Conservation (phyloP, 2,113 vertebrate species). For the Cololabis saira region DNA sequence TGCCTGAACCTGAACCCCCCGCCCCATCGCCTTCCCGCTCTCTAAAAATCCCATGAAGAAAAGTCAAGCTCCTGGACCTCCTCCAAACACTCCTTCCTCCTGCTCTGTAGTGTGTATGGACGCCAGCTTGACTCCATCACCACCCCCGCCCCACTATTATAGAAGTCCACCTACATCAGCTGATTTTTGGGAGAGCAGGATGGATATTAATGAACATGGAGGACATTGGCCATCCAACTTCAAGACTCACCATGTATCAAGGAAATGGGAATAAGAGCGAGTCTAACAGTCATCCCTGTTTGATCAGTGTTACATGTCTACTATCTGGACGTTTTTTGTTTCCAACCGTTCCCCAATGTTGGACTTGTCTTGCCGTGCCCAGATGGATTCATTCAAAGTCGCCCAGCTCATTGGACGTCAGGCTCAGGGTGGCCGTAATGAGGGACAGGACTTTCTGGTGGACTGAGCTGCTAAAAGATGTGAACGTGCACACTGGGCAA, state of each 20-base stretch:
- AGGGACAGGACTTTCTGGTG: constrained; percentile 46
- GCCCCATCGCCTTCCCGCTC: constrained; percentile 46
- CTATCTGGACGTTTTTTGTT: constrained; percentile 45
- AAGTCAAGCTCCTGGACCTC: constrained; percentile 62
- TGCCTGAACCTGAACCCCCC: constrained; percentile 87
- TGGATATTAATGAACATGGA: constrained; percentile 34
- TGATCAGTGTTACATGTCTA: constrained; percentile 13
- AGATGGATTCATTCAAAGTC: constrained; percentile 27
- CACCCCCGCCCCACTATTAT: neutral
- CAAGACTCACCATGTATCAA: constrained; percentile 41
- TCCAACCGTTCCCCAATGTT: constrained; percentile 45
- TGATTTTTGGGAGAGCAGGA: constrained; percentile 32
- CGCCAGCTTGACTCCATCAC: constrained; percentile 40
- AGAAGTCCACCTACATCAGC: constrained; percentile 15
- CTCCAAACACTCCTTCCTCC: constrained; percentile 62
- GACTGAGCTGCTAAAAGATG: constrained; percentile 57
- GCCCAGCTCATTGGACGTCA: constrained; percentile 48
- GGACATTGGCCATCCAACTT: constrained; percentile 51
- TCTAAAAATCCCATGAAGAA: constrained; percentile 54
- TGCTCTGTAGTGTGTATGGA: constrained; percentile 72
- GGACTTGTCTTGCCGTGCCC: constrained; percentile 6
- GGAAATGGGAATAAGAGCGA: constrained; percentile 25
- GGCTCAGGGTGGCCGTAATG: constrained; percentile 19
- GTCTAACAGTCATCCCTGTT: constrained; percentile 7
- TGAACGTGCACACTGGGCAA: constrained; percentile 65